These are phyloP conservation scores for Aphelinus atriplicis DNA, from an alignment of 1,140 invertebrate genomes.

Conservation along the genomic window DNA sequence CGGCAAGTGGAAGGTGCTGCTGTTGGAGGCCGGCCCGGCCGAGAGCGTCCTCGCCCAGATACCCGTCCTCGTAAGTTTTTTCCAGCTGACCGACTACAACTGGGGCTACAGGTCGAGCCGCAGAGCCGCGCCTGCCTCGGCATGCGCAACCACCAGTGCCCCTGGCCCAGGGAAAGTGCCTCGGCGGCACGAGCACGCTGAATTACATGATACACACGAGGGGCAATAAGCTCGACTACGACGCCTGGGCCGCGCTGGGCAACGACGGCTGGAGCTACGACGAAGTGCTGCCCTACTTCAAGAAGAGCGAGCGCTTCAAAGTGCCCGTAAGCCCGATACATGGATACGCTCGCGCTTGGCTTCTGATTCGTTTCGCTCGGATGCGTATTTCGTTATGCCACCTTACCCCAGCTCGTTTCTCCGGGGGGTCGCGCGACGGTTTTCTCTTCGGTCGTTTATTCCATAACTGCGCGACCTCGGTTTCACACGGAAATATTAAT, in stretches of 20 bases:
- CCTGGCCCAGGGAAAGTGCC: constrained; percentile 66
- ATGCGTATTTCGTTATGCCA: too few relatives aligned
- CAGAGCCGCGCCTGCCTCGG: constrained; percentile 75
- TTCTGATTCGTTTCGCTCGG: too few relatives aligned
- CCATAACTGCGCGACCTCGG: too few relatives aligned
- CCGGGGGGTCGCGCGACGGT: too few relatives aligned
- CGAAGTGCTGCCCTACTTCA: constrained; percentile 71
- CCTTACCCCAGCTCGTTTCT: too few relatives aligned
- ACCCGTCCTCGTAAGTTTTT: constrained; percentile 60
- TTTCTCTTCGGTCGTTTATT: too few relatives aligned
- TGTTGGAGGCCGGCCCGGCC: constrained; percentile 65
- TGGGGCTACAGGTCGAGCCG: constrained; percentile 72
- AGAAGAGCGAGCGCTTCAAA: constrained; percentile 68
- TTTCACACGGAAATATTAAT: too few relatives aligned
- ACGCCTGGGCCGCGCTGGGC: constrained; percentile 75
- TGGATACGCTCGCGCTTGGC: background rate
- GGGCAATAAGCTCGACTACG: constrained; percentile 79
- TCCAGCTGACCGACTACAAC: constrained; percentile 66
- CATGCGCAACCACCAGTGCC: constrained; percentile 60
- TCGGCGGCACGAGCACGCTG: constrained; percentile 79
- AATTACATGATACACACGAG: constrained; percentile 86
- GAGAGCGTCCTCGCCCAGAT: constrained; percentile 64
- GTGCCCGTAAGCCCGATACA: constrained; percentile 52
- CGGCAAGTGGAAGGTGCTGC: constrained; percentile 62
- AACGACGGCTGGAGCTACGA: constrained; percentile 76